Base-by-base conservation (phyloP, 2,113 vertebrate species). In the Otis tarda region DNA sequence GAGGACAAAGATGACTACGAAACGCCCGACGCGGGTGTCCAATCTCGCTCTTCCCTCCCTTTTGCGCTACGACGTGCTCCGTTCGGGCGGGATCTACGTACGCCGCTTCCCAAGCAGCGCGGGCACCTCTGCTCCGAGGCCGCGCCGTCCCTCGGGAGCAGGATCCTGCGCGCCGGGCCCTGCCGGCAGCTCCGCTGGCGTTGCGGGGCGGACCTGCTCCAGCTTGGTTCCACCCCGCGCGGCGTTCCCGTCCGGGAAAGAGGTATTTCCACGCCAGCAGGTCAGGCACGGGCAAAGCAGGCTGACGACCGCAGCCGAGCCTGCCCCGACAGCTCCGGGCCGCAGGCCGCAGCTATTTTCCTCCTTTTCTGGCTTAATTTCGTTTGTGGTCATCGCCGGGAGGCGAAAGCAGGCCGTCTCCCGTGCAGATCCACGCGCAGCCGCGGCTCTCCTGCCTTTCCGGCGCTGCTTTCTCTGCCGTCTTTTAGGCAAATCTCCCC, bases 341-440 rank as follows among this genome's bases (percentile, higher is more conserved):
- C 22, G n/a, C 24, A 39, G 28, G 43, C 20, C 1, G 1, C 30
- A n/a, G 37, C 22, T 4, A 2, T 56, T 78, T 68, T 4, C 1
- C 31, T 43, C 39, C 70, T 87, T 39, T 50, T 41, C 87, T 10
- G 7, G 28, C 63, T 47, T 24, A 3, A 1, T 49, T 65, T 55
- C 8, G 1, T 21, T 45, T 10, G 63, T 17, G 35, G 14, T 17
- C 10, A 2, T 4, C 4, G 1, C 7, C 4, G 3, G 35, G 1
- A 14, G 0, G 3, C 63, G 22, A 43, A 57, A 33, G 19, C 41
- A 9, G 12, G 27, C 14, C 11, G 4, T 33, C 2, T 10, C 25
- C 55, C 0, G 4, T 3, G n/a, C 14, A 15, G 43, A 35, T 28
- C 59, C 4, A 3, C 53, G 2, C 2, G 3, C 9, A 7, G 49